These are phyloP conservation scores for Myotis findleyi DNA, from an alignment of 2,797 vertebrate genomes.

Conservation along the genomic window DNA sequence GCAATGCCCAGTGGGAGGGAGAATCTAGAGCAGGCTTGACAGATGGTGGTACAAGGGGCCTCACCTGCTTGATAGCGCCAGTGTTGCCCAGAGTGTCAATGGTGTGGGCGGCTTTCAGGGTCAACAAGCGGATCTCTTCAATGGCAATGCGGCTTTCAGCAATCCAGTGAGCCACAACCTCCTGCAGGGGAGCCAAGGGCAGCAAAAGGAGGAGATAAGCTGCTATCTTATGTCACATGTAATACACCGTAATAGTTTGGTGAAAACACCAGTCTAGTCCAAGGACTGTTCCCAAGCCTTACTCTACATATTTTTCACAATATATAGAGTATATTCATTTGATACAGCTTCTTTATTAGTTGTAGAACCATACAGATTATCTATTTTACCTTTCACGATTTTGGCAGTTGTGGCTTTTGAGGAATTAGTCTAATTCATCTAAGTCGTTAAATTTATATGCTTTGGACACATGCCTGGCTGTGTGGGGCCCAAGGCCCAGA, in stretches of 20 bases:
- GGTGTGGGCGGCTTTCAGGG: constrained; percentile 90
- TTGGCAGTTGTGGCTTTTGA: neutral
- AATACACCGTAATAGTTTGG: neutral
- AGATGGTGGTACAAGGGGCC: neutral
- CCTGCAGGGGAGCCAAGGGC: constrained; percentile 85
- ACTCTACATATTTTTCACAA: neutral
- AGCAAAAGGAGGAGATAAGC: neutral
- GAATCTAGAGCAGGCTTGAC: neutral
- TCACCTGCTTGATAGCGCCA: constrained; percentile 93
- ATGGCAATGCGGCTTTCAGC: constrained; percentile 94
- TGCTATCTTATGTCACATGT: neutral
- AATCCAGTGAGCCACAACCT: constrained; percentile 96
- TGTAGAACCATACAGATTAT: neutral
- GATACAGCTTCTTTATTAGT: neutral
- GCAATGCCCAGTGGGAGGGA: neutral
- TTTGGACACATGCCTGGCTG: neutral
- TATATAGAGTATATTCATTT: neutral
- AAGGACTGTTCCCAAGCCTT: neutral
- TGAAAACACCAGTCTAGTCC: neutral
- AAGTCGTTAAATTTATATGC: neutral
- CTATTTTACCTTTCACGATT: neutral
- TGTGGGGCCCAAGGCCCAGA: neutral
- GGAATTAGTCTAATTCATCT: neutral
- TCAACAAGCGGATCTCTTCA: constrained; percentile 94
- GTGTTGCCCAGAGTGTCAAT: constrained; percentile 90